Evolutionary conservation across 2,888 invertebrate genomes (phyloP).

Genomic region (Parnassius apollo): DNA sequence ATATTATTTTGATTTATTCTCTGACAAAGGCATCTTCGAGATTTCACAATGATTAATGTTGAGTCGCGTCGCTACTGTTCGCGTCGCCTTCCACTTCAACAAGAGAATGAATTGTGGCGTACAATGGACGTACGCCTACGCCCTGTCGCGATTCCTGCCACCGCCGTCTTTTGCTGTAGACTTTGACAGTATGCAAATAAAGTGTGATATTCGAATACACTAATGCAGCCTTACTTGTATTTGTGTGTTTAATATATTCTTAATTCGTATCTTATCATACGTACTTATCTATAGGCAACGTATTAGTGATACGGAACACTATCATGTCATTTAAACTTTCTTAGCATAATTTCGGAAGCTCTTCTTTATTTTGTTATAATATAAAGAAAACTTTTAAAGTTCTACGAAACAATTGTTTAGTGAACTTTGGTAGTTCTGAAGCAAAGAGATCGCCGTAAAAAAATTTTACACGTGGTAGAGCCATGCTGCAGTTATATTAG

Average conservation of each 20-base stretch:
- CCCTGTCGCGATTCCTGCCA: constrained; percentile 52
- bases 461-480: no score
- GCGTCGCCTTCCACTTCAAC: constrained; percentile 59
- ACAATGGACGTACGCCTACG: constrained; percentile 64
- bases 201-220: neutral
- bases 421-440: no score
- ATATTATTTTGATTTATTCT: constrained; percentile 35
- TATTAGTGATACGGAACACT: no score
- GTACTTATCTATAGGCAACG: constrained; percentile 7
- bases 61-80: constrained; percentile 58
- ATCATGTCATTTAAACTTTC: no score
- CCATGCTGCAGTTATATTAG: no score
- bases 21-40: constrained; percentile 44
- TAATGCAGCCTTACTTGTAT: no score
- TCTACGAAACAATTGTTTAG: no score
- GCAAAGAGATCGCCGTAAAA: no score
- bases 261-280: constrained; percentile 15
- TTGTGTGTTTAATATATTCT: constrained; percentile 2
- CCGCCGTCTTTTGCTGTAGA: constrained; percentile 61
- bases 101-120: constrained; percentile 63
- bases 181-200: neutral
- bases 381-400: no score
- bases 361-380: no score
- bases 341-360: no score
- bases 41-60: constrained; percentile 58